Percentiles rank a stretch among this genome's conserved stretches.
phyloP scores from a whole-genome alignment of 2,888 invertebrate genomes.

The Synergus umbraculus region DNA sequence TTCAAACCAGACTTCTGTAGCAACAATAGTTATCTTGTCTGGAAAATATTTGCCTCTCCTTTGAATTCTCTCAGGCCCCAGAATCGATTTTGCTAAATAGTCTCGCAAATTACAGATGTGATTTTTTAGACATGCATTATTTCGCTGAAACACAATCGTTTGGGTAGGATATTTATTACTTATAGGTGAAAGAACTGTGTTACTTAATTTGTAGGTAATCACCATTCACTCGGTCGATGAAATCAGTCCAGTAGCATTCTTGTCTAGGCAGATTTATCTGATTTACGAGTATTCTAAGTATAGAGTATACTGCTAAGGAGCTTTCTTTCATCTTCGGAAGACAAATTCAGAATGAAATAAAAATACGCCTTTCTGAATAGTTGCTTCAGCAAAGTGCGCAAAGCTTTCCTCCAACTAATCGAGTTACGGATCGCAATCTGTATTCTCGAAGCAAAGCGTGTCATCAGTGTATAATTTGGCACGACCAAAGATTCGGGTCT shows the following conservation, averaged over 20 bases:
- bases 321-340: too few relatives aligned
- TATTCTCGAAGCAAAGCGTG: neutral
- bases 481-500: neutral
- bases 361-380: neutral
- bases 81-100: neutral
- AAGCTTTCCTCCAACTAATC: neutral
- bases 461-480: neutral
- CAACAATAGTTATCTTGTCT: neutral
- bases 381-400: neutral
- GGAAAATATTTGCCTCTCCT: neutral
- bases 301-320: neutral
- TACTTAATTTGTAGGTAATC: neutral
- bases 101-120: neutral
- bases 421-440: neutral
- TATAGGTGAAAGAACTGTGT: neutral
- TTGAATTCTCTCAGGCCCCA: neutral
- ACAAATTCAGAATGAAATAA: neutral
- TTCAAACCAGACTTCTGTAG: too few relatives aligned
- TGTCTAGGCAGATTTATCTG: neutral
- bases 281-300: neutral
- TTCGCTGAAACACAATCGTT: neutral
- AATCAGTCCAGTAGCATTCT: conserved; percentile 22
- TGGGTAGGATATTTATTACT: neutral
- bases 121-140: neutral
- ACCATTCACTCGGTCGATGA: neutral